phyloP scores from a whole-genome alignment of 2,888 invertebrate genomes.

The Carterocephalus palaemon region DNA sequence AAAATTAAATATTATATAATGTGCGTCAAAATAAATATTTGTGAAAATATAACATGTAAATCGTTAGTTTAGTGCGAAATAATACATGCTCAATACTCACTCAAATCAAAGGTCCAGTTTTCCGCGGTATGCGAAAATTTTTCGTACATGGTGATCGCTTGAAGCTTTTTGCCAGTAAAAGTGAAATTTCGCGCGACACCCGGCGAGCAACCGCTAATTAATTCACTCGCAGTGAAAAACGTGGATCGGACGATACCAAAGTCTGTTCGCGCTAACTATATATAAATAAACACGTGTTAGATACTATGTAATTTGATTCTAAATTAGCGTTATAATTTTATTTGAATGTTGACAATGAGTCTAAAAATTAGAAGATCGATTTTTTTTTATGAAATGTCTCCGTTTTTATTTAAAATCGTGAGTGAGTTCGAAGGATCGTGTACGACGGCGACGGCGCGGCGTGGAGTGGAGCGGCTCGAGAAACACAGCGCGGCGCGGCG shows the following conservation, averaged over 20 bases:
- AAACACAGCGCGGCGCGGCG: constrained; percentile 69
- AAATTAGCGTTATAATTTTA: constrained; percentile 27
- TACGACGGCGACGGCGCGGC: constrained; percentile 45
- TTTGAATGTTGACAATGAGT: no score
- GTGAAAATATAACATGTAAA: not conserved
- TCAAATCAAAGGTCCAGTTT: constrained; percentile 54
- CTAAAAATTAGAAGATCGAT: not conserved
- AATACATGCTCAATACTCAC: constrained; percentile 48
- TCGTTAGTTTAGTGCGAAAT: constrained; percentile 1
- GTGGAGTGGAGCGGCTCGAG: constrained; percentile 50
- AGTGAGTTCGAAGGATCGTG: constrained; percentile 59
- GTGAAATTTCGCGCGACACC: constrained; percentile 67
- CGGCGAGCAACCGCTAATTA: constrained; percentile 60
- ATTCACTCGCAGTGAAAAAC: constrained; percentile 70
- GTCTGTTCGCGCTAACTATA: constrained; percentile 65
- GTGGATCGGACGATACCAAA: constrained; percentile 58
- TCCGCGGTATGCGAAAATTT: constrained; percentile 44
- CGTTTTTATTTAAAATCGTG: constrained; percentile 34
- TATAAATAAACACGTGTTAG: constrained; percentile 69
- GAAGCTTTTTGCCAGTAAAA: constrained; percentile 61
- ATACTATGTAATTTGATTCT: constrained; percentile 48
- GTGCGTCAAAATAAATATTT: not conserved
- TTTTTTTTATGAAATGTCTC: constrained; percentile 18
- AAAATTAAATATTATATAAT: no score
- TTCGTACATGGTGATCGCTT: constrained; percentile 55